phyloP scores from a whole-genome alignment of 2,797 vertebrate genomes.

The Argya squamiceps region DNA sequence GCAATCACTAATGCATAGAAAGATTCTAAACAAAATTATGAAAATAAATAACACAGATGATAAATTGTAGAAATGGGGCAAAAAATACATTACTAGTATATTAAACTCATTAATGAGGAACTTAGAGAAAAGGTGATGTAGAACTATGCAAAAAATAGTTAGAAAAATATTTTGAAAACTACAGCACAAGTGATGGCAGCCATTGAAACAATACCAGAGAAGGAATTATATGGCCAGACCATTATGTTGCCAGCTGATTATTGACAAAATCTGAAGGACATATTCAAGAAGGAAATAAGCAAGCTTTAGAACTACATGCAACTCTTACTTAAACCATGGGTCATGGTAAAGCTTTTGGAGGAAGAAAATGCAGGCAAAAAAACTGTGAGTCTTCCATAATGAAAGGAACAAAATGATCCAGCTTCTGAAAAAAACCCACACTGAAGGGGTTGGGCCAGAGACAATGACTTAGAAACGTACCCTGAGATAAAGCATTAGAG shows the following conservation, averaged over 20 bases:
- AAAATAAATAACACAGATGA: neutral
- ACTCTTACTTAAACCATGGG: neutral
- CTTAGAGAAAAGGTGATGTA: neutral
- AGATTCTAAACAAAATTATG: neutral
- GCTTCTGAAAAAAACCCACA: neutral
- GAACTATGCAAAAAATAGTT: neutral
- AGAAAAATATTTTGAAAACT: neutral
- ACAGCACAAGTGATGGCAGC: neutral
- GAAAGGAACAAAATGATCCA: neutral
- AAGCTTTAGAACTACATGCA: neutral
- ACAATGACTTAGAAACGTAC: neutral
- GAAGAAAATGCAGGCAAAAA: neutral
- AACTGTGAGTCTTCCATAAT: neutral
- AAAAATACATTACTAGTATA: neutral
- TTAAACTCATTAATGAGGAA: neutral
- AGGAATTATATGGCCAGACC: neutral
- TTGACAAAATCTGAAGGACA: neutral
- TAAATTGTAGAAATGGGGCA: neutral
- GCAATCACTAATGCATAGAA: neutral
- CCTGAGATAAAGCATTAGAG: neutral
- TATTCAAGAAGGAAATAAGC: neutral
- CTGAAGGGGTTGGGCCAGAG: neutral
- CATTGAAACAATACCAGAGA: neutral
- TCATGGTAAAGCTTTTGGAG: neutral
- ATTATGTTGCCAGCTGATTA: neutral